Conservation (phyloP, 2,888 invertebrate species). For the Matsumyia berberina region DNA sequence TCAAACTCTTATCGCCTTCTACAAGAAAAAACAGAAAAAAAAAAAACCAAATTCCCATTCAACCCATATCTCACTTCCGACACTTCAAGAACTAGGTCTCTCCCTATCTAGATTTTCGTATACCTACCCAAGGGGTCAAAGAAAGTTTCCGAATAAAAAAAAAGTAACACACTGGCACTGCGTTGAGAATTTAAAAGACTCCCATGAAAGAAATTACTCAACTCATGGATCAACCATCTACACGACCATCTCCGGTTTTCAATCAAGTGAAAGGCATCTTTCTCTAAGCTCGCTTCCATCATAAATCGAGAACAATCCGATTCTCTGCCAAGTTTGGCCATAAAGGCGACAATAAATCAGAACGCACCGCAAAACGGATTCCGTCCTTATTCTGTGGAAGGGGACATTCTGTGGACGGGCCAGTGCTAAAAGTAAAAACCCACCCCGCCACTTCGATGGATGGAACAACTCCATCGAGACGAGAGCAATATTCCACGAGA, state of each 20-base stretch:
- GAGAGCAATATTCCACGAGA: neutral
- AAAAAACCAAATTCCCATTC: slow-evolving; percentile 7
- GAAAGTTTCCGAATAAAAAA: slow-evolving; percentile 56
- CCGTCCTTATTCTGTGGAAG: slow-evolving; percentile 60
- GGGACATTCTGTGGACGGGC: neutral
- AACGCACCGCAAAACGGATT: slow-evolving; percentile 29
- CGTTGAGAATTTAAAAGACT: slow-evolving; percentile 27
- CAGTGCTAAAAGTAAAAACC: slow-evolving; percentile 42
- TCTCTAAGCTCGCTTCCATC: slow-evolving; percentile 41
- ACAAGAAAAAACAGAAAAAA: no score
- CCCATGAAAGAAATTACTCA: slow-evolving; percentile 58
- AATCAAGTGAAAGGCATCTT: slow-evolving; percentile 72
- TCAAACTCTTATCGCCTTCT: slow-evolving; percentile 8
- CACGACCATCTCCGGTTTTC: slow-evolving; percentile 51
- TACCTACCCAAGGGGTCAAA: slow-evolving; percentile 52
- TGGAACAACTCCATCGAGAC: slow-evolving; percentile 35
- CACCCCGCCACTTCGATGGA: neutral
- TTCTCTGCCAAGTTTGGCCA: slow-evolving; percentile 60
- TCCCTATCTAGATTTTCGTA: slow-evolving; percentile 18
- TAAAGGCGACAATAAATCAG: slow-evolving; percentile 66
- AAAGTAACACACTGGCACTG: slow-evolving; percentile 33
- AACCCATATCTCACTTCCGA: slow-evolving; percentile 40
- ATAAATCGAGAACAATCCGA: slow-evolving; percentile 72
- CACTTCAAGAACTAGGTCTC: slow-evolving; percentile 33
- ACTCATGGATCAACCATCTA: slow-evolving; percentile 40